Conservation (phyloP, 2,113 vertebrate genomes). For the Colius striatus region DNA sequence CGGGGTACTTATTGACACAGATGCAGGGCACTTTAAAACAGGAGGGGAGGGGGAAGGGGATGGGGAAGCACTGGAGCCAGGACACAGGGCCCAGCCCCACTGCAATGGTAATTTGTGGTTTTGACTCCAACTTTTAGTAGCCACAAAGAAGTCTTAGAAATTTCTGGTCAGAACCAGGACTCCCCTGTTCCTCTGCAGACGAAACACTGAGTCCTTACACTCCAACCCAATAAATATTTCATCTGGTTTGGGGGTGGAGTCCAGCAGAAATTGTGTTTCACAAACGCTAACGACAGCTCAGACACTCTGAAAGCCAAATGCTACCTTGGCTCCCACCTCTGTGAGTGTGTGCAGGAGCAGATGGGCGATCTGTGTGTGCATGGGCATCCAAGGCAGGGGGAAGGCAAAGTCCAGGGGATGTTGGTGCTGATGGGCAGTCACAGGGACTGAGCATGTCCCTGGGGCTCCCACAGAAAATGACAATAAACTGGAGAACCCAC, state of each 20-base stretch:
- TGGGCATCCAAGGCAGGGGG: fast-evolving
- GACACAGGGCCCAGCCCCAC: constrained; percentile 77
- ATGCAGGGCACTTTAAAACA: constrained; percentile 79
- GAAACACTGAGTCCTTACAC: constrained; percentile 71
- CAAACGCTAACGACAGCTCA: constrained; percentile 9
- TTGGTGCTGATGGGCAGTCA: not conserved
- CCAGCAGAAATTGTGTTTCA: constrained; percentile 40
- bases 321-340: not conserved
- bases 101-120: constrained; percentile 93
- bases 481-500: not conserved
- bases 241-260: constrained; percentile 63
- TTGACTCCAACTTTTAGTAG: constrained; percentile 84
- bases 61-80: constrained; percentile 71
- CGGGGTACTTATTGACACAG: constrained; percentile 87
- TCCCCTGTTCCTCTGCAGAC: constrained; percentile 81
- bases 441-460: fast-evolving
- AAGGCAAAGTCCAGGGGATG: not conserved
- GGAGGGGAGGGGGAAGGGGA: constrained; percentile 47
- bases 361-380: not conserved
- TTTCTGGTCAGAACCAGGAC: constrained; percentile 78
- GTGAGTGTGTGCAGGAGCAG: fast-evolving
- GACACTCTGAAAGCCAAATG: constrained; percentile 1
- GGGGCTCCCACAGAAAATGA: not conserved
- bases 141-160: constrained; percentile 91
- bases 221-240: constrained; percentile 78